phyloP scores from a whole-genome alignment of 2,888 invertebrate genomes.

The Diplolepis rosae region DNA sequence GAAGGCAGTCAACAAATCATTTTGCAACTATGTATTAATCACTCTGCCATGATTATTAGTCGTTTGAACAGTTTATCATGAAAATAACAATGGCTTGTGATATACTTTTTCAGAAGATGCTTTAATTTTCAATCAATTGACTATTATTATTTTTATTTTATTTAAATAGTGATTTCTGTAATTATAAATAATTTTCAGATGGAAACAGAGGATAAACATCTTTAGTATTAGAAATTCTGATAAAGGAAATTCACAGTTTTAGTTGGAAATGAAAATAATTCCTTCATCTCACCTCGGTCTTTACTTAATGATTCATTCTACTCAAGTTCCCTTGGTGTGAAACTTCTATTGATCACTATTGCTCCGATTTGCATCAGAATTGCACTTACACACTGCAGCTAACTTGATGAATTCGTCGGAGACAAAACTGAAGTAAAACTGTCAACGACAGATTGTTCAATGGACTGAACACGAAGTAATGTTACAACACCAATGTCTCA shows the following conservation, averaged over 20 bases:
- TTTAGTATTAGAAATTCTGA: too few species aligned
- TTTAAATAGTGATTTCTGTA: too few species aligned
- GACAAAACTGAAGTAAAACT: background rate
- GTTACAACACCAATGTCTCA: constrained; percentile 13
- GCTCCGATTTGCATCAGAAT: background rate
- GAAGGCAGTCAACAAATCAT: constrained; percentile 45
- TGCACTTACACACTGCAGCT: background rate
- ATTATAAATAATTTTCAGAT: too few species aligned
- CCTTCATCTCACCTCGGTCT: background rate
- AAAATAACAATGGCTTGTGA: background rate
- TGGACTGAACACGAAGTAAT: background rate
- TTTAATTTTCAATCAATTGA: too few species aligned
- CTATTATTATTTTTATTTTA: too few species aligned
- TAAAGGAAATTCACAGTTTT: too few species aligned
- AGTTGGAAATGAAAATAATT: background rate
- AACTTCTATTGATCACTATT: background rate
- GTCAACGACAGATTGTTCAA: background rate
- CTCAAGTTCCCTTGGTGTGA: background rate
- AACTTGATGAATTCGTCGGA: background rate
- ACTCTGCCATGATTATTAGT: constrained; percentile 35
- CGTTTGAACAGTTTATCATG: background rate
- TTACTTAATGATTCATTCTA: background rate
- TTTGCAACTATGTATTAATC: constrained; percentile 55
- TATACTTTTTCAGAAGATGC: too few species aligned
- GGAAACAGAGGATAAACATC: too few species aligned